A percentile compares a stretch with the other conserved stretches of the same genome.
These are phyloP conservation scores for Actinia equina DNA, from an alignment of 64 coral and sea anemone species.

Conservation along the genomic window DNA sequence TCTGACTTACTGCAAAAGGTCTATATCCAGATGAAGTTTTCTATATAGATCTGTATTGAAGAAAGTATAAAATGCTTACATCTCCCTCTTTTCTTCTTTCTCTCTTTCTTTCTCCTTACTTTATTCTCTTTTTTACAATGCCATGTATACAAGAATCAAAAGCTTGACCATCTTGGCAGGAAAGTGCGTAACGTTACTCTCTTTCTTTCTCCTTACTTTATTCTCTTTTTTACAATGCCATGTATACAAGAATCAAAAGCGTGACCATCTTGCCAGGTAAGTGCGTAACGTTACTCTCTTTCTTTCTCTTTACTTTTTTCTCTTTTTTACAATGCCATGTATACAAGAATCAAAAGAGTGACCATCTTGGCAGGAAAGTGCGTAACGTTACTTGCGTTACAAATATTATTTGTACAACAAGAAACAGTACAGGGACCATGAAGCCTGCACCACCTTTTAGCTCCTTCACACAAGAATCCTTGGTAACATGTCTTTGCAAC, in stretches of 20 bases:
- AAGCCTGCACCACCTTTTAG: background rate
- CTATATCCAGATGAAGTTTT: no score
- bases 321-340: background rate
- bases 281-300: background rate
- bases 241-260: background rate
- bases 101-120: background rate
- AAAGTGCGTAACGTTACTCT: background rate
- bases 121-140: background rate
- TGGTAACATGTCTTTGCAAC: background rate
- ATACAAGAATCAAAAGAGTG: background rate
- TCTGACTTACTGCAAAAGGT: no score
- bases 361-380: background rate
- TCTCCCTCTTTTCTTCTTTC: background rate
- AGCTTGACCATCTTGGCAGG: background rate
- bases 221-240: background rate
- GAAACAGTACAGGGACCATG: constrained; percentile 1
- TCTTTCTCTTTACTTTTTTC: background rate
- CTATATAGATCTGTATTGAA: no score
- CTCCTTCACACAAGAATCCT: background rate
- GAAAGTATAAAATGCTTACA: no score
- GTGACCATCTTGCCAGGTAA: background rate
- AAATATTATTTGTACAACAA: background rate
- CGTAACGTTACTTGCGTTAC: constrained; percentile 6
- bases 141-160: background rate
- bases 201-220: background rate